These are phyloP conservation scores for Thysanoteuthis rhombus DNA, from an alignment of 2,888 invertebrate genomes.

Conservation along the genomic window DNA sequence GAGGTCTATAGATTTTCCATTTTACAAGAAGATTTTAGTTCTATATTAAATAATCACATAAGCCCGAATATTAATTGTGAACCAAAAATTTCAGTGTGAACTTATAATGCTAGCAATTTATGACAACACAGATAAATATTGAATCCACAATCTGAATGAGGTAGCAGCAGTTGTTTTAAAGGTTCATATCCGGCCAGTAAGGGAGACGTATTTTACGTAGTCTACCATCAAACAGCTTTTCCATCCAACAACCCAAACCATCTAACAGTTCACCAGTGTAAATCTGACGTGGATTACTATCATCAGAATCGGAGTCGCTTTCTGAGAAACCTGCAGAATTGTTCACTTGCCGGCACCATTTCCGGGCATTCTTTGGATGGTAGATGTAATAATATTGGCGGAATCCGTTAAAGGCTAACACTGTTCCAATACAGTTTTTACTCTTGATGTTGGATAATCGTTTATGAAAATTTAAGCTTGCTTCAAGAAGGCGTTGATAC, in stretches of 20 bases:
- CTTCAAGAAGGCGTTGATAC: constrained; percentile 89
- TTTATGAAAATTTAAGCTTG: constrained; percentile 77
- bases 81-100: not conserved
- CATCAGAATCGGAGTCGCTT: constrained; percentile 23
- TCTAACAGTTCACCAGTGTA: constrained; percentile 70
- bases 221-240: constrained; percentile 93
- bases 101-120: not conserved
- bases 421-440: constrained; percentile 87
- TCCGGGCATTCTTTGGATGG: constrained; percentile 72
- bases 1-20: not conserved
- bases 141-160: not conserved
- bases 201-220: constrained; percentile 95
- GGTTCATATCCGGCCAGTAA: constrained; percentile 83
- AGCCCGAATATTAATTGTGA: not conserved
- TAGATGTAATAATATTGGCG: constrained; percentile 98
- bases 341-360: constrained; percentile 43
- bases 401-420: constrained; percentile 93
- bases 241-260: constrained; percentile 94
- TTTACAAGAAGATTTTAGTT: not conserved
- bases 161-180: not conserved
- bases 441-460: constrained; percentile 85
- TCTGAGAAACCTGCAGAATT: not conserved
- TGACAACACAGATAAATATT: not conserved
- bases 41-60: not conserved
- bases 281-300: not conserved